Conservation (phyloP, 2,113 vertebrate species). For the Thryonomys swinderianus region DNA sequence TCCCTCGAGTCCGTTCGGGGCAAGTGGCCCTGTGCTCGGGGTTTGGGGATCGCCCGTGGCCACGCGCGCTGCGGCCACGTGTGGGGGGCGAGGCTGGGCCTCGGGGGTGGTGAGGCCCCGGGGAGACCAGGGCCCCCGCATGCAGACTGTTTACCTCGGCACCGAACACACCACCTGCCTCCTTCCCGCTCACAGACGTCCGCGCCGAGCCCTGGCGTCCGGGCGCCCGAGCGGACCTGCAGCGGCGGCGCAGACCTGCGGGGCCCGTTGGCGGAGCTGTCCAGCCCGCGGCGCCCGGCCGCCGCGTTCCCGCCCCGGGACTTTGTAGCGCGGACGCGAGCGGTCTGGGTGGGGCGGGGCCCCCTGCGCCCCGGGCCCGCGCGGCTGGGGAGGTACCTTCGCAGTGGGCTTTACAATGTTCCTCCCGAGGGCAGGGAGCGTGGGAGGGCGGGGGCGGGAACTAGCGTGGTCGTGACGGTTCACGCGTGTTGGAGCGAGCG, state of each 20-base stretch:
- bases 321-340: neutral
- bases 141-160: neutral
- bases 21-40: neutral
- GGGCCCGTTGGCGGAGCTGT: neutral
- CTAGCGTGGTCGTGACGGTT: no score
- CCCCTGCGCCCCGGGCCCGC: no score
- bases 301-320: neutral
- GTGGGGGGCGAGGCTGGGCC: neutral
- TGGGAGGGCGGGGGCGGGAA: neutral
- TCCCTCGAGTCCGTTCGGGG: neutral
- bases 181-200: neutral
- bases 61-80: fast-evolving
- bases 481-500: fast-evolving
- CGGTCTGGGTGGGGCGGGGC: no score
- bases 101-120: neutral
- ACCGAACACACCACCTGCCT: constrained; percentile 24
- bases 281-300: neutral
- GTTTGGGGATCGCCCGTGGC: neutral
- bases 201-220: neutral
- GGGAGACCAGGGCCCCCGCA: neutral
- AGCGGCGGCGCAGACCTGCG: no score
- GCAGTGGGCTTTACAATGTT: fast-evolving
- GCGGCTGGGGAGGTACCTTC: neutral
- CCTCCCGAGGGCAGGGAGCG: neutral
- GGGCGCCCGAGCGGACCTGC: neutral